These are phyloP conservation scores for Sula dactylatra DNA, from an alignment of 2,113 vertebrate genomes.

Conservation along the genomic window DNA sequence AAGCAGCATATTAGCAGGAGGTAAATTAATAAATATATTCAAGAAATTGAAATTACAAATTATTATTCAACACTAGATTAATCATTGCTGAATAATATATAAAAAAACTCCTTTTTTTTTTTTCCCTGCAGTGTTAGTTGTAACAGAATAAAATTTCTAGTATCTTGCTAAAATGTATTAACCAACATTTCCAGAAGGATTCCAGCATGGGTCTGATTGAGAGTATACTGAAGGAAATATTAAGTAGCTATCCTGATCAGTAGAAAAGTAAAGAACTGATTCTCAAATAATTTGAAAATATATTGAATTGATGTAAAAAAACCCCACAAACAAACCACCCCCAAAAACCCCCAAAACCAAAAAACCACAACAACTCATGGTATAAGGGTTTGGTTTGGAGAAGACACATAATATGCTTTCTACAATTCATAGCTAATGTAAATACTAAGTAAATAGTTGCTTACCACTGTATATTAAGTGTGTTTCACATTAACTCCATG, in stretches of 20 bases:
- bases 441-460: not conserved
- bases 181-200: constrained; percentile 16
- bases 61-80: constrained; percentile 74
- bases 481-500: not conserved
- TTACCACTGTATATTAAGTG: not conserved
- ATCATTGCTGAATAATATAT: constrained; percentile 63
- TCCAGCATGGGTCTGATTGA: not conserved
- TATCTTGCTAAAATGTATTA: constrained; percentile 30
- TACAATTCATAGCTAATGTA: not conserved
- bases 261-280: not conserved
- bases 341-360: accelerated
- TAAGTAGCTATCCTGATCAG: not conserved
- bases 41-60: constrained; percentile 73
- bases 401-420: not conserved
- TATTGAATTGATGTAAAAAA: not conserved
- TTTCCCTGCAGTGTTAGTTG: not conserved
- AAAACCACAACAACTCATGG: not conserved
- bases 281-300: not conserved
- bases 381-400: not conserved
- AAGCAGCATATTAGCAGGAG: constrained; percentile 74
- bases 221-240: not conserved
- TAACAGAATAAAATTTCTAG: constrained; percentile 43
- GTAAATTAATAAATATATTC: constrained; percentile 80
- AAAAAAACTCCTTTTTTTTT: not conserved
- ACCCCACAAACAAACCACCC: not conserved